Conservation (phyloP, 2,113 vertebrate species). For the Engystomops pustulosus region DNA sequence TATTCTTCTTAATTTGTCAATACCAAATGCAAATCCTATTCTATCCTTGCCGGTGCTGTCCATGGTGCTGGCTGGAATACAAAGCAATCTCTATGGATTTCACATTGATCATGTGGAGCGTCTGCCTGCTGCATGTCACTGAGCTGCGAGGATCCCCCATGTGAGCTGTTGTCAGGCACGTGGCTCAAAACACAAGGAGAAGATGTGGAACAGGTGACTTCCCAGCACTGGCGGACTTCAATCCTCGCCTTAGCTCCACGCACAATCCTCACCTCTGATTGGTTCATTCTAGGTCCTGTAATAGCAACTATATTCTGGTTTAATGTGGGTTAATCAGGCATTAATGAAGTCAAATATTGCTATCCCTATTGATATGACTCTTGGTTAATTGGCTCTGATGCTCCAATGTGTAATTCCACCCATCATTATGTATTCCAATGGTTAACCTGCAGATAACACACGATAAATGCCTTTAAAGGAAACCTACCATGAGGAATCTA, state of each 20-base stretch:
- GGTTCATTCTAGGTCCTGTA: background rate
- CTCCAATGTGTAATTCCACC: background rate
- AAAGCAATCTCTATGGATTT: slow-evolving; percentile 3
- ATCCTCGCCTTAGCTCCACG: background rate
- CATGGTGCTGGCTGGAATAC: slow-evolving; percentile 26
- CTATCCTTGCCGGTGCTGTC: slow-evolving; percentile 16
- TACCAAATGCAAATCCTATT: background rate
- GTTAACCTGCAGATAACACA: background rate
- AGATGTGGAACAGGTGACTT: slow-evolving; percentile 5
- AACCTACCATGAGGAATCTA: too few relatives aligned
- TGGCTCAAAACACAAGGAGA: background rate
- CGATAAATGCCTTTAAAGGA: too few relatives aligned
- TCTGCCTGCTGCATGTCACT: background rate
- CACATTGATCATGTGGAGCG: background rate
- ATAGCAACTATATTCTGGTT: too few relatives aligned
- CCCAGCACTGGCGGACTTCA: slow-evolving; percentile 1
- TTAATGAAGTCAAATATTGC: background rate
- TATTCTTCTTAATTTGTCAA: background rate
- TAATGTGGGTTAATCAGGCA: background rate
- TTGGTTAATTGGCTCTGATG: background rate
- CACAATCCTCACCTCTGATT: background rate
- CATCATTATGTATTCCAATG: background rate
- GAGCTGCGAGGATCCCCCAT: background rate
- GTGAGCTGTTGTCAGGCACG: background rate
- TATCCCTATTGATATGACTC: background rate